Conservation (phyloP, 2,113 vertebrate genomes). For the Octodon degus region DNA sequence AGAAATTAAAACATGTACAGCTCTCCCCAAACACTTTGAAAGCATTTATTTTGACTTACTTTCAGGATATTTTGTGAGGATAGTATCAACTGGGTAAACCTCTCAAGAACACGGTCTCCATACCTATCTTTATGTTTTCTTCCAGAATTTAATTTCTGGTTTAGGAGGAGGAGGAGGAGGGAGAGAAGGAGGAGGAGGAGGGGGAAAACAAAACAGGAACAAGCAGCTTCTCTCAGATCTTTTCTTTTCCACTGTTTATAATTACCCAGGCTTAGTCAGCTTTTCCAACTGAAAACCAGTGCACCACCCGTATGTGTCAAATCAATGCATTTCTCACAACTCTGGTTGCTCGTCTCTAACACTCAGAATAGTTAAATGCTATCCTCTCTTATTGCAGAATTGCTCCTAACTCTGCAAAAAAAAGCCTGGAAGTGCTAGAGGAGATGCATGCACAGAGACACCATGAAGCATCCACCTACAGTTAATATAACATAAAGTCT, state of each 20-base stretch:
- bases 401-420: background rate
- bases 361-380: background rate
- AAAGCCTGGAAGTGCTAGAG: accelerated
- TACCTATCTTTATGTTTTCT: background rate
- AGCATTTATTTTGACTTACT: background rate
- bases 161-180: background rate
- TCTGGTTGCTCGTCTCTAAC: background rate
- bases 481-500: background rate
- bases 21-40: background rate
- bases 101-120: background rate
- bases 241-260: slow-evolving; percentile 16
- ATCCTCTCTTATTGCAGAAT: background rate
- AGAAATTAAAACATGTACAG: slow-evolving; percentile 15
- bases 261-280: slow-evolving; percentile 17
- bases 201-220: slow-evolving; percentile 18
- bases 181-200: slow-evolving; percentile 24
- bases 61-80: background rate
- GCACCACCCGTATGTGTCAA: background rate
- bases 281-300: background rate
- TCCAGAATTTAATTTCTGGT: slow-evolving; percentile 36
- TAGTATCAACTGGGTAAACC: background rate
- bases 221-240: background rate
- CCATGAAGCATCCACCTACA: background rate
- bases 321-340: background rate
- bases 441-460: background rate